Percentiles rank a stretch among this genome's conserved stretches.
Conservation (phyloP, 1,140 invertebrate species). For the Coenobita brevimanus region DNA sequence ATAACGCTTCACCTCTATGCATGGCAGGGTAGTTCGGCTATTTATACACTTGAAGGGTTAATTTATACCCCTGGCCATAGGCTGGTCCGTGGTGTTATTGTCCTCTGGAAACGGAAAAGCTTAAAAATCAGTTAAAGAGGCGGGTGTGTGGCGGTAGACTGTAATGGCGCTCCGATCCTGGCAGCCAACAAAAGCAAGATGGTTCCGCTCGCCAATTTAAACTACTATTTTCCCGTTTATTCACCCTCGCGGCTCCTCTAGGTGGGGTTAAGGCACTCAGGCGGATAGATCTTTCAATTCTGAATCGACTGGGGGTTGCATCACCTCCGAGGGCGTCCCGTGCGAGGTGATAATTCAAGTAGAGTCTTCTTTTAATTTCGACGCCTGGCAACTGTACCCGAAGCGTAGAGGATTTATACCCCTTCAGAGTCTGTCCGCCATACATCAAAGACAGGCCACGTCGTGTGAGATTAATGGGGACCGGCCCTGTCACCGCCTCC, state of each 20-base stretch:
- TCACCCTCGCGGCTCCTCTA: neutral
- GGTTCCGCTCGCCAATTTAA: conserved; percentile 58
- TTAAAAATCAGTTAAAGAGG: conserved; percentile 62
- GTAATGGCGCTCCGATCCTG: conserved; percentile 62
- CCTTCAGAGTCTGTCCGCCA: conserved; percentile 65
- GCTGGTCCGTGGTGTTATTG: neutral
- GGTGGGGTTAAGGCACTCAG: neutral
- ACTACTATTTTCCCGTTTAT: conserved; percentile 30
- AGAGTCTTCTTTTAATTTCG: conserved; percentile 61
- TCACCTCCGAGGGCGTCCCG: neutral
- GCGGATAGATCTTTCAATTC: neutral
- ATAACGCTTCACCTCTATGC: neutral
- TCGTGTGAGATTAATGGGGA: conserved; percentile 61
- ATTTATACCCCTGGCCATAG: conserved; percentile 1
- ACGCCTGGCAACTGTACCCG: conserved; percentile 61
- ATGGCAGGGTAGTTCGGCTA: neutral
- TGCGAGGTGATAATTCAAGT: conserved; percentile 40
- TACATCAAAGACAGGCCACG: conserved; percentile 67
- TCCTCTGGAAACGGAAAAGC: conserved; percentile 34
- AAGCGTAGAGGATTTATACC: conserved; percentile 65
- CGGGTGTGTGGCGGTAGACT: conserved; percentile 55
- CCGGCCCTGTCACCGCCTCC: conserved; percentile 65
- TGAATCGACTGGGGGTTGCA: neutral
- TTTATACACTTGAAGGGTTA: neutral
- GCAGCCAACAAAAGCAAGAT: conserved; percentile 64